Conservation (phyloP, 2,797 vertebrate species). For the Hypotaenidia philippensis region DNA sequence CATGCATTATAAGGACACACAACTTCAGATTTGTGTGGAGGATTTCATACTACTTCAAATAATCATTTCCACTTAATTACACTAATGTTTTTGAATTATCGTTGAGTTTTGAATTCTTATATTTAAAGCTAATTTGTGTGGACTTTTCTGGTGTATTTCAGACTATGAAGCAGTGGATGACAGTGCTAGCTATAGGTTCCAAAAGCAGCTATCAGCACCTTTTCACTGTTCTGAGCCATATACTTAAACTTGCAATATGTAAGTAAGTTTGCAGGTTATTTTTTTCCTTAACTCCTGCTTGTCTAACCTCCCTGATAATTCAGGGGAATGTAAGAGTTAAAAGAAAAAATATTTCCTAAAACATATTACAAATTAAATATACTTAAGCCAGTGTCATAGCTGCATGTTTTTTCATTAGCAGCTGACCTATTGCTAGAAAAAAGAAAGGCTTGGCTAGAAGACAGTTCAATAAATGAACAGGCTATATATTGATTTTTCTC, state of each 20-base stretch:
- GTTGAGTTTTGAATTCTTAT: background rate
- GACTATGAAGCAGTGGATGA: background rate
- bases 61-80: background rate
- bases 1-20: background rate
- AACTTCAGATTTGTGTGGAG: background rate
- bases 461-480: constrained; percentile 76
- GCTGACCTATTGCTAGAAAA: constrained; percentile 14
- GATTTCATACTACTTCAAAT: background rate
- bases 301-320: background rate
- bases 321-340: background rate
- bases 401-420: constrained; percentile 2
- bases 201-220: background rate
- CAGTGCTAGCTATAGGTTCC: background rate
- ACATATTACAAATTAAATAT: background rate
- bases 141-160: background rate
- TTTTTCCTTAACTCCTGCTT: background rate
- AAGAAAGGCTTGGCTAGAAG: constrained; percentile 54
- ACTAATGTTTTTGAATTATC: background rate
- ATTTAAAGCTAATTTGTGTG: background rate
- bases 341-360: background rate
- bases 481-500: constrained; percentile 75
- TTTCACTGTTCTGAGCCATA: background rate
- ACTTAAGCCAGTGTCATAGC: background rate
- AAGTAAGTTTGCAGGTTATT: background rate
- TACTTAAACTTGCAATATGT: background rate